A percentile compares a stretch with the other conserved stretches of the same genome.
These are phyloP conservation scores for Macaria liturata DNA, from an alignment of 2,888 invertebrate genomes.

Conservation along the genomic window DNA sequence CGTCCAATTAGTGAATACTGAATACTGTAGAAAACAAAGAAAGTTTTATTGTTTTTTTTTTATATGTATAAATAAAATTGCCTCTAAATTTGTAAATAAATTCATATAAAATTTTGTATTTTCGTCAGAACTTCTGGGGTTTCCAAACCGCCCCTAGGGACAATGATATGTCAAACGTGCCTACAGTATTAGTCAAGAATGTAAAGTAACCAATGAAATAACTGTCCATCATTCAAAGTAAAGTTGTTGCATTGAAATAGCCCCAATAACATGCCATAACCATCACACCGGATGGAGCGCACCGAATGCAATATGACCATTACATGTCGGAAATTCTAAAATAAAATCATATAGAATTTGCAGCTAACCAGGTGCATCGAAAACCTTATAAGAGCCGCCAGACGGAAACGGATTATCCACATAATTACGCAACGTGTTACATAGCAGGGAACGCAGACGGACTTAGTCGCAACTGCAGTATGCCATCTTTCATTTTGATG, in stretches of 20 bases:
- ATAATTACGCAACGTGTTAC: conserved; percentile 42
- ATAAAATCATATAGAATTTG: conserved; percentile 35
- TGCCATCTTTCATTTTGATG: neutral
- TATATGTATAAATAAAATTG: too few species aligned
- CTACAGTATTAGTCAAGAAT: too few species aligned
- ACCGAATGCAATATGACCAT: conserved; percentile 11
- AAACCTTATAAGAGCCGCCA: conserved; percentile 36
- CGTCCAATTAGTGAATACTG: too few species aligned
- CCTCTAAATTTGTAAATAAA: too few species aligned
- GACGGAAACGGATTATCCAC: conserved; percentile 46
- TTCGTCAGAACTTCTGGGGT: too few species aligned
- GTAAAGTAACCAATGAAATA: too few species aligned
- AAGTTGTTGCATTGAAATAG: neutral
- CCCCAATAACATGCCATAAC: conserved; percentile 5
- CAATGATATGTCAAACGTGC: too few species aligned
- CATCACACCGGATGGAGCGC: neutral
- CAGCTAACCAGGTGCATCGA: conserved; percentile 38
- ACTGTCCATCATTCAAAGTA: too few species aligned
- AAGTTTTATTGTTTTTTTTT: too few species aligned
- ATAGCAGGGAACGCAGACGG: conserved; percentile 10
- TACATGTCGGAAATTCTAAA: conserved; percentile 29
- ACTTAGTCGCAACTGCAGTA: conserved; percentile 5
- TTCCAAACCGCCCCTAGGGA: too few species aligned
- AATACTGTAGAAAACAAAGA: too few species aligned
- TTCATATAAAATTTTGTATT: too few species aligned